Evolutionary conservation across 2,797 vertebrate species (phyloP).

Genomic region (Zalophus californianus): DNA sequence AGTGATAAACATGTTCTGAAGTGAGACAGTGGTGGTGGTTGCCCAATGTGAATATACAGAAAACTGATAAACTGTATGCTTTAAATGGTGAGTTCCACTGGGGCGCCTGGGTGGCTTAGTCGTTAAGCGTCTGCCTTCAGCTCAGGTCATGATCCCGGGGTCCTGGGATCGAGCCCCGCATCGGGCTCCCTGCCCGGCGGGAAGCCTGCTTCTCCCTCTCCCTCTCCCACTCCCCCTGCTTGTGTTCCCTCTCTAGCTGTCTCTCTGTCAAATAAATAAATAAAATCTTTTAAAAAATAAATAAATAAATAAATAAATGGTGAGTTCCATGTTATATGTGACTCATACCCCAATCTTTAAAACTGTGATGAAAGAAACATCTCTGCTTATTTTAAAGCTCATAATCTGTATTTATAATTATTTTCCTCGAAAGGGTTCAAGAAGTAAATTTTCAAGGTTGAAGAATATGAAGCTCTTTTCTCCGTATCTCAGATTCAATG

Average conservation of each 20-base stretch:
- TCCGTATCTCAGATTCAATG: background rate
- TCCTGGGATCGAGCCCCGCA: too few species aligned
- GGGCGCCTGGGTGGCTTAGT: too few species aligned
- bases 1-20: background rate
- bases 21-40: background rate
- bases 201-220: too few species aligned
- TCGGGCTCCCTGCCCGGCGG: too few species aligned
- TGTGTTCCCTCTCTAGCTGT: too few species aligned
- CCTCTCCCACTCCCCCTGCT: too few species aligned
- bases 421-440: background rate
- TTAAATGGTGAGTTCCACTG: background rate
- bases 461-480: background rate
- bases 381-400: background rate
- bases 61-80: background rate
- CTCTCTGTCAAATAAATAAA: too few species aligned
- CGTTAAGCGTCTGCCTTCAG: too few species aligned
- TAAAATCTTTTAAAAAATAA: too few species aligned
- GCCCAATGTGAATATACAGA: background rate
- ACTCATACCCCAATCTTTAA: background rate
- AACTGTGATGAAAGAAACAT: background rate
- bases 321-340: background rate
- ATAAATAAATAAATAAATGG: background rate
- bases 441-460: background rate
- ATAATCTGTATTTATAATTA: background rate
- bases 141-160: too few species aligned